Base-by-base conservation (phyloP, 2,888 invertebrate genomes). In the Allolobophora icterica region DNA sequence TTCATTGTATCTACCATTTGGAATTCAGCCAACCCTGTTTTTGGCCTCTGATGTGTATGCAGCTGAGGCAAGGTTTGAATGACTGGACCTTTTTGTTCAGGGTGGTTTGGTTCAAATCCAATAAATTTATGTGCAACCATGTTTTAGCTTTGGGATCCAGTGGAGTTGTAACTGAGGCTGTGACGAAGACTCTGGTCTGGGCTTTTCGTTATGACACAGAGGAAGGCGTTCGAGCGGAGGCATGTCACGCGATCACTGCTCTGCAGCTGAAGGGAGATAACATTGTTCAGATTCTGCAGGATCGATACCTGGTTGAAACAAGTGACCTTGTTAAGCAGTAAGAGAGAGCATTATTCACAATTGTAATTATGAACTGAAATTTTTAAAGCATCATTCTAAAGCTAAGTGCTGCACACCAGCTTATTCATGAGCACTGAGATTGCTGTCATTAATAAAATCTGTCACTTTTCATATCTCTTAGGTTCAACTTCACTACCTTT, bases 201-300 rank as follows among this genome's bases (percentile, higher is more conserved):
- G 94, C 95, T 19, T 93, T 95, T 91, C 92, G 95, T 89, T 95
- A 94, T 93, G 95, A 95, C 93, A 94, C 91, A 30, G 93, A 94
- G 91, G 92, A 94, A 30, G 94, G 94, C 11, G 95, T 95, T 33
- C 91, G 95, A 71, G 95, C 95, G 21, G 95, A 95, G 93, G 95
- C 95, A 13, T 95, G 95, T 92, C 94, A 95, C 93, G 94, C 95
- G 33, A 92, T 95, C 34, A 93, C 94, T 45, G 90, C 92, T 17
- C 93, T 95, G 15, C 92, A 93, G 71, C 92, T 94, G 30, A 92
- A 92, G 52, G 94, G 94, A 90, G 94, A 93, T 35, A 94, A 95
- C 83, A 94, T 95, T 38, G 93, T 94, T 15, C 94, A 95, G 52
- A 93, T 94, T 33, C 93, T 95, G 40, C 95, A 95, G 93, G 95